Percentiles rank a stretch among this genome's conserved stretches.
These are phyloP conservation scores for Scrobipalpa costella DNA, from an alignment of 2,888 invertebrate genomes.

Conservation along the genomic window DNA sequence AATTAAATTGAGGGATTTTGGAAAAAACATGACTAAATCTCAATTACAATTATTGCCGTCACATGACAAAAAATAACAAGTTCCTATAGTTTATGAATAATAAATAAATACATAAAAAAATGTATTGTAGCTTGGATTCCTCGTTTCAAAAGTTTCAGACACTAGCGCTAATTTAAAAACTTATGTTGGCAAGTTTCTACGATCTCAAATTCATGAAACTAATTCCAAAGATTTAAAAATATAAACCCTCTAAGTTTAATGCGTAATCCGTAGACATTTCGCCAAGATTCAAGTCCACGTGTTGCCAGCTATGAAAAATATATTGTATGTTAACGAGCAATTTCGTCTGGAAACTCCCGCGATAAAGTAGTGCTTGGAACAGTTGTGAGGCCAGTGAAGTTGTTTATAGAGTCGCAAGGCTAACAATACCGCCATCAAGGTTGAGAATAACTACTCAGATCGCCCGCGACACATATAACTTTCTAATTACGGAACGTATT, in stretches of 20 bases:
- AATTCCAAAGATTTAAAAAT: no score
- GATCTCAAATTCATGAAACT: no score
- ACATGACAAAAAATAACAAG: no score
- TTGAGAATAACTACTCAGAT: slow-evolving; percentile 60
- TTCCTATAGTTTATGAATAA: no score
- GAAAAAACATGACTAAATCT: no score
- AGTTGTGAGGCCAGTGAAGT: slow-evolving; percentile 54
- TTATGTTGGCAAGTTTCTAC: no score
- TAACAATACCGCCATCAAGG: slow-evolving; percentile 76
- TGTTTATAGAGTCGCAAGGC: slow-evolving; percentile 69
- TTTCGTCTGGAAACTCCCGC: slow-evolving; percentile 22
- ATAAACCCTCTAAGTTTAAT: neutral
- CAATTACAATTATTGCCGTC: no score
- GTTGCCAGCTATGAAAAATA: slow-evolving; percentile 17
- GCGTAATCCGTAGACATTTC: neutral
- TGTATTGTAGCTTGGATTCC: no score
- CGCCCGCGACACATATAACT: neutral
- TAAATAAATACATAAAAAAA: no score
- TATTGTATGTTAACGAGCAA: slow-evolving; percentile 17
- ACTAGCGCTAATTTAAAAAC: no score
- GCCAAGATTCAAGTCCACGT: slow-evolving; percentile 9
- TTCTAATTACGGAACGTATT: slow-evolving; percentile 10
- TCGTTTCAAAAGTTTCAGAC: no score
- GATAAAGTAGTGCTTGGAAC: slow-evolving; percentile 47
- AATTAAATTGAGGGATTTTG: no score